Base-by-base conservation (phyloP, 2,113 vertebrate genomes). In the Ondatra zibethicus region DNA sequence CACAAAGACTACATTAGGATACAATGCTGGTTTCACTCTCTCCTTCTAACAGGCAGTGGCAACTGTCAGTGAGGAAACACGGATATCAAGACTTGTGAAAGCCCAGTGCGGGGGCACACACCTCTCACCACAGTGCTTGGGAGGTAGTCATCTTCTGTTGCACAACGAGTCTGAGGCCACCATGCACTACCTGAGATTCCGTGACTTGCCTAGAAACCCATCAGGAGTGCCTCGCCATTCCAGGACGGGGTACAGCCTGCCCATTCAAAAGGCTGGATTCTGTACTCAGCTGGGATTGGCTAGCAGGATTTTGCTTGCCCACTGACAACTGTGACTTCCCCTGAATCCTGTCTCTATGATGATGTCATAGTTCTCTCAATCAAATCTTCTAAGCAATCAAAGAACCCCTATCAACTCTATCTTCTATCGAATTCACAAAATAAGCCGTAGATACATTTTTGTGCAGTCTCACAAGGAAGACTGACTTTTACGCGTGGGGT, bases 391-490 rank as follows among this genome's bases (percentile, higher is more conserved):
- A 76, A 45, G 10, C 81, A 93, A 94, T 21, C 2, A 23, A 85
- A 9, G 5, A 76, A 89, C 10, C 52, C 16, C 88, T 72, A 76
- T 0, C 88, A 2, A 92, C 58, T 61, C 36, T 61, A 55, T 25
- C 36, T 39, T 61, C 55, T n/a, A 90, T 65, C 55, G 65, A 96
- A 90, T 33, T 45, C 39, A 85, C 17, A 91, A 93, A 86, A 61
- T 14, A 85, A 39, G 1, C 17, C 85, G 2, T 45, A 58, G n/a
- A 33, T 76, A 1, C 80, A 84, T 65, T 45, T 89, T 65, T 61
- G 50, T 58, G 55, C 12, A 70, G 42, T 90, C 61, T 81, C 47
- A 89, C 42, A 96, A 95, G 77, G 82, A 93, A 93, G 25, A 29
- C n/a, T 92, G 84, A 11, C 45, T 78, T 91, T 92, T 36, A 39